These are phyloP conservation scores for Platichthys stellatus DNA, from an alignment of 2,113 vertebrate genomes.

Conservation along the genomic window DNA sequence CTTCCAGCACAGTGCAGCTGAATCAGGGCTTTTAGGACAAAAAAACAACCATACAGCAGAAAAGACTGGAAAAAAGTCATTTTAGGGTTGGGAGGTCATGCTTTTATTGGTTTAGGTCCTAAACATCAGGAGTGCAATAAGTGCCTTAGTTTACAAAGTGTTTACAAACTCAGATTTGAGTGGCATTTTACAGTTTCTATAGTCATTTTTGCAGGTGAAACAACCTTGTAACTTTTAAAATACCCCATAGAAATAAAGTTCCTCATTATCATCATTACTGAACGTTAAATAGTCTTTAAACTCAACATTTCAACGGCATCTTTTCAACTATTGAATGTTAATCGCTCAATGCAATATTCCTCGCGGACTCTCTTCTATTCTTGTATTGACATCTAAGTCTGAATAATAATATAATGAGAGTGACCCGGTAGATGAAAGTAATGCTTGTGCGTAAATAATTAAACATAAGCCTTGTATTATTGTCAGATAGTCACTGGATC, in stretches of 20 bases:
- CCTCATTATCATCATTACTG: too few species aligned
- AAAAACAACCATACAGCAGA: background rate
- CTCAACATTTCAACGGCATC: background rate
- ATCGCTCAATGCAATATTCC: background rate
- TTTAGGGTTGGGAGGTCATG: background rate
- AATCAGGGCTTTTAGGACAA: background rate
- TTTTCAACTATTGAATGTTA: conserved; percentile 15
- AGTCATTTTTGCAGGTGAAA: too few species aligned
- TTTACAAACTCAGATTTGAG: too few species aligned
- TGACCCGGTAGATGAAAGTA: conserved; percentile 40
- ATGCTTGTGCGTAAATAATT: conserved; percentile 53
- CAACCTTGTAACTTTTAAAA: too few species aligned
- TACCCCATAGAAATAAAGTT: too few species aligned
- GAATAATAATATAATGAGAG: background rate
- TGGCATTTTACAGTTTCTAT: too few species aligned
- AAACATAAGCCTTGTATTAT: conserved; percentile 16
- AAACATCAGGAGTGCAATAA: background rate
- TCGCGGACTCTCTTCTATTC: conserved; percentile 5
- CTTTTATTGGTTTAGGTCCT: background rate
- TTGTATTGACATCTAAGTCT: conserved; percentile 6
- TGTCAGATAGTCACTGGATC: conserved; percentile 17
- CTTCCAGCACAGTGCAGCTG: background rate
- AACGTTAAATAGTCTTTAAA: too few species aligned
- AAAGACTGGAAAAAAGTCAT: too few species aligned
- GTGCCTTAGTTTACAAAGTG: background rate